Conservation (phyloP, 2,113 vertebrate genomes). For the Neogobius melanostomus region DNA sequence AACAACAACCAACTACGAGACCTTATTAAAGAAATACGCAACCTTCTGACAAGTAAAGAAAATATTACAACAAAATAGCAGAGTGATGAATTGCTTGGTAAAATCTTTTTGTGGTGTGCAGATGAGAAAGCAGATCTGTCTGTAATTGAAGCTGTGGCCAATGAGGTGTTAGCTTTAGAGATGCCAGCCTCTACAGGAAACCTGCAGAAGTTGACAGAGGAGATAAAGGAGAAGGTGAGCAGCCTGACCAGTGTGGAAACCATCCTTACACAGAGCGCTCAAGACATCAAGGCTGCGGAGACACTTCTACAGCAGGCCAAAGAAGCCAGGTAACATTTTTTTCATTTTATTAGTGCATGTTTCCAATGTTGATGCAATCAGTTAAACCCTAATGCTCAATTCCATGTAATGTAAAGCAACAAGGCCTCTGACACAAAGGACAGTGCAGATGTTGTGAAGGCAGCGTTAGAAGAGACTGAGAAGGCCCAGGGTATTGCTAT, state of each 20-base stretch:
- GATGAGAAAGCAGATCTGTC: slow-evolving; percentile 87
- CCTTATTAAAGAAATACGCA: slow-evolving; percentile 92
- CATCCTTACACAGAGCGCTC: slow-evolving; percentile 86
- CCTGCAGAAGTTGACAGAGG: slow-evolving; percentile 85
- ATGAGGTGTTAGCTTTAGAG: slow-evolving; percentile 89
- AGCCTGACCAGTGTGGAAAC: slow-evolving; percentile 88
- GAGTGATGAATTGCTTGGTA: not conserved
- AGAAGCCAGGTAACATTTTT: slow-evolving; percentile 76
- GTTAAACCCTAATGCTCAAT: not conserved
- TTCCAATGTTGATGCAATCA: not conserved
- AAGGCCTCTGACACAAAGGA: slow-evolving; percentile 81
- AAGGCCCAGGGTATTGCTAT: slow-evolving; percentile 82
- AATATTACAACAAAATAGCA: not conserved
- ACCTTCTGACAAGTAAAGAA: slow-evolving; percentile 89
- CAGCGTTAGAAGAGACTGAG: slow-evolving; percentile 84
- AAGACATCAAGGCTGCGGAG: slow-evolving; percentile 84
- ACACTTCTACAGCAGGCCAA: slow-evolving; percentile 83
- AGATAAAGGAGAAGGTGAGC: slow-evolving; percentile 86
- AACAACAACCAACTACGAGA: slow-evolving; percentile 90
- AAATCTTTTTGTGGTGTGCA: slow-evolving; percentile 37
- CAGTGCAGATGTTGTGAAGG: slow-evolving; percentile 79
- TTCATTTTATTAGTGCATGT: too few relatives aligned
- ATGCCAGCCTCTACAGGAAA: slow-evolving; percentile 88
- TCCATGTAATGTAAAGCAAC: slow-evolving; percentile 71
- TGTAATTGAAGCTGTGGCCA: slow-evolving; percentile 90